These are phyloP conservation scores for Caenorhabditis brenneri DNA, from an alignment of 1,140 invertebrate species.

Conservation along the genomic window DNA sequence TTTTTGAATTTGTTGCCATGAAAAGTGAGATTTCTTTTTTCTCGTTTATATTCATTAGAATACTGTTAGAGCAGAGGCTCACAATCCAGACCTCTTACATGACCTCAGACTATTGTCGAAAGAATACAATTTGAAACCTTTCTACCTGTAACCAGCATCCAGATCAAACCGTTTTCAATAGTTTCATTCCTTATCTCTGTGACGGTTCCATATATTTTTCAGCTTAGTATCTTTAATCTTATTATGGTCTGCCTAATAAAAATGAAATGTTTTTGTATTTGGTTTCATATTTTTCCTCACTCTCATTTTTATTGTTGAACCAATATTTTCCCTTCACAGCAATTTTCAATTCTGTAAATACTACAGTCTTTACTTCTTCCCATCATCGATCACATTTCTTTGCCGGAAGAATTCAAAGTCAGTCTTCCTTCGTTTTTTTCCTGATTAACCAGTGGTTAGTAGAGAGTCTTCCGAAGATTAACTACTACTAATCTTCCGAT, in stretches of 20 bases:
- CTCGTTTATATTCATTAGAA: no score
- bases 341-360: background rate
- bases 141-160: no score
- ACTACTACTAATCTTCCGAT: constrained; percentile 3
- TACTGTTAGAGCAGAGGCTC: no score
- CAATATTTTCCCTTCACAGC: background rate
- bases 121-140: no score
- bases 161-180: background rate
- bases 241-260: background rate
- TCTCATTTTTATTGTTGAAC: background rate
- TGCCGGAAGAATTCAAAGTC: background rate
- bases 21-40: no score
- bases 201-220: background rate
- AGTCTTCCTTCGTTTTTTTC: background rate
- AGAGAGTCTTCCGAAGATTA: constrained; percentile 8
- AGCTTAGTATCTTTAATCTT: background rate
- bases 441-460: constrained; percentile 8
- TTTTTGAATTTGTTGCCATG: background rate
- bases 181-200: background rate
- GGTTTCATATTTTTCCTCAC: background rate
- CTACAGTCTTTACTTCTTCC: background rate
- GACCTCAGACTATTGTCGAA: no score
- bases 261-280: background rate
- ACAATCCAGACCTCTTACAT: no score
- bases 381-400: constrained; percentile 3